Evolutionary conservation across 2,888 invertebrate species (phyloP), one percentile per base, ranked within the genome.

Genomic region (Halictus ligatus): DNA sequence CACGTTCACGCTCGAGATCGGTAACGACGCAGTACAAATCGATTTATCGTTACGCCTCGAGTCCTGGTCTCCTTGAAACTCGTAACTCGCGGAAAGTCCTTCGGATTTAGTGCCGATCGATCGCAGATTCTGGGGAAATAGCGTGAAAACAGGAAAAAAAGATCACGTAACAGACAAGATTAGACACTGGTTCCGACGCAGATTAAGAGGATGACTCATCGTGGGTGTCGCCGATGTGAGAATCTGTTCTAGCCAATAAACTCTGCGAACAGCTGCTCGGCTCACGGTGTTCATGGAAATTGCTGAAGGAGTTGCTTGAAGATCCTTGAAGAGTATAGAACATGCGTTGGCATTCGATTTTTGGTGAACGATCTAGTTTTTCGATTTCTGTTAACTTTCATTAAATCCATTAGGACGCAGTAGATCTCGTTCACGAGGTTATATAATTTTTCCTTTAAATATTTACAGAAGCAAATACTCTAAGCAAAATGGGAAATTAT

Each of bases 51-150:
- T 8, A 13, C 58, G 21, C 15, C 43, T 78, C 83, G 87, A 78
- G 78, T 88, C 50, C 69, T n/a, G 54, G 58, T 29, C 72, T 21
- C 29, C 35, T 35, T 35, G 35, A 25, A 77, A 77, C 71, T 81
- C 79, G 78, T 89, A 88, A 89, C 46, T 78, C 48, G 58, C 84
- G 86, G 86, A 74, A 88, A 89, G 73, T 85, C 86, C 86, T 89
- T 89, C 80, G 72, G 43, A 40, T 35, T 64, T 74, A 2, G 46
- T 18, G 72, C 71, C 50, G 29, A 73, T 81, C 50, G 83, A 88
- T 89, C 67, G 25, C 29, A 40, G 43, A 86, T 82, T 82, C 80
- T 67, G 73, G 78, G 60, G 75, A 78, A 83, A 78, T 72, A 76
- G 60, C 72, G 48, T 72, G 75, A 79, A 73, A 86, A 78, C 64